Evolutionary conservation across 1,140 invertebrate species (phyloP).

Genomic region (Bombus huntii): DNA sequence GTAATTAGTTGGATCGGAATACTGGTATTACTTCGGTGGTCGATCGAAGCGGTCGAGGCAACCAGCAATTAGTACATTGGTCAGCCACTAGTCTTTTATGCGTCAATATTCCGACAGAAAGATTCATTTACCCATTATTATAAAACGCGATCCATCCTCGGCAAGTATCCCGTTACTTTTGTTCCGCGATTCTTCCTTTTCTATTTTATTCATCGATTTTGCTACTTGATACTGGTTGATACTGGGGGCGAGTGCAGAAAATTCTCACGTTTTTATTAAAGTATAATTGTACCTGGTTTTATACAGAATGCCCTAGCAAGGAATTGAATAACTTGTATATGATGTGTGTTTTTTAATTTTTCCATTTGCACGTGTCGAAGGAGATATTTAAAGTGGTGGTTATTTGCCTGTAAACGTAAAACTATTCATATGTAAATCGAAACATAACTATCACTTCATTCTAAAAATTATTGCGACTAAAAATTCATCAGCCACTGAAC

Average conservation of each 20-base stretch:
- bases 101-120: slow-evolving; percentile 30
- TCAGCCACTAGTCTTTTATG: slow-evolving; percentile 27
- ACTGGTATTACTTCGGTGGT: slow-evolving; percentile 39
- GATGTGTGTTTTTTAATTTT: neutral
- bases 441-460: too few relatives aligned
- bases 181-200: neutral
- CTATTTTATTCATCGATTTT: neutral
- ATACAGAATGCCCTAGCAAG: neutral
- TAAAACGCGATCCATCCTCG: slow-evolving; percentile 4
- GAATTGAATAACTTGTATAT: too few relatives aligned
- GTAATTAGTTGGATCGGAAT: slow-evolving; percentile 50
- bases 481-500: too few relatives aligned
- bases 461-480: too few relatives aligned
- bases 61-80: slow-evolving; percentile 44
- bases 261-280: neutral
- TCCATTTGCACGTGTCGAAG: neutral
- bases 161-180: slow-evolving; percentile 10
- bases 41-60: slow-evolving; percentile 25
- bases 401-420: neutral
- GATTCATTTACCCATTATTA: slow-evolving; percentile 45
- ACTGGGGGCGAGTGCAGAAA: neutral
- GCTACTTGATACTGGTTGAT: neutral
- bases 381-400: neutral
- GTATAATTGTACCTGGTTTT: neutral
- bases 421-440: neutral